Evolutionary conservation across 1,140 invertebrate genomes (phyloP).

Genomic region (Odontomachus brunneus): DNA sequence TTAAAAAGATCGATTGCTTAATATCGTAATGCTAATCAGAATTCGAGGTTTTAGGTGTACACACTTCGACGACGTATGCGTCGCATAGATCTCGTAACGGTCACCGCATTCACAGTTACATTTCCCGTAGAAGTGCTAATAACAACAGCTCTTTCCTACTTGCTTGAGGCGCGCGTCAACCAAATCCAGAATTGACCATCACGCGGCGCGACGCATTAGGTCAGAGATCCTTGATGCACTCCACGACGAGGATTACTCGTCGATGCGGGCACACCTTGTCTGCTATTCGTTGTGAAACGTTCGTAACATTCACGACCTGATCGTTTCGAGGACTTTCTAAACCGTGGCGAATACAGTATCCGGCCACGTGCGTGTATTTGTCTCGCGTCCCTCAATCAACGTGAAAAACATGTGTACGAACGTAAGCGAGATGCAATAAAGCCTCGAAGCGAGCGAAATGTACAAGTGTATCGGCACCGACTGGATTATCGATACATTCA

Average conservation of each 20-base stretch:
- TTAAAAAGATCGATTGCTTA: background rate
- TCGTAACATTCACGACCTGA: slow-evolving; percentile 69
- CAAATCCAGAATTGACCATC: background rate
- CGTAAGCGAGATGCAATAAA: slow-evolving; percentile 16
- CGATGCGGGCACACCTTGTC: slow-evolving; percentile 47
- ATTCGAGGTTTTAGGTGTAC: slow-evolving; percentile 12
- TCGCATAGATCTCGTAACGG: slow-evolving; percentile 49
- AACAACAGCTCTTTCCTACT: slow-evolving; percentile 30
- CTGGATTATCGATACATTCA: slow-evolving; percentile 21
- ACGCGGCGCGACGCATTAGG: background rate
- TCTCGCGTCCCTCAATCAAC: slow-evolving; percentile 33
- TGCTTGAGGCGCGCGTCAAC: background rate
- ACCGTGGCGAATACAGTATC: slow-evolving; percentile 62
- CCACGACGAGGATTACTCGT: slow-evolving; percentile 10
- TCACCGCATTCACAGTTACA: slow-evolving; percentile 50
- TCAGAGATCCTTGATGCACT: background rate
- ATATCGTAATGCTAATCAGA: background rate
- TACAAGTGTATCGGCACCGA: slow-evolving; percentile 5
- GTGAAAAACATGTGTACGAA: background rate
- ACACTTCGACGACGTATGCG: slow-evolving; percentile 1
- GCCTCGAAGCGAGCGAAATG: background rate
- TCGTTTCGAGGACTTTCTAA: slow-evolving; percentile 74
- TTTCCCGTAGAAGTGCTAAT: slow-evolving; percentile 46
- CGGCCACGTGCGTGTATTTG: slow-evolving; percentile 58
- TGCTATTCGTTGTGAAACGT: slow-evolving; percentile 71